Evolutionary conservation across 35 echinoderm and acorn worm species (phyloP), one percentile per base, ranked within the genome.

Genomic region (Heliocidaris tuberculata): DNA sequence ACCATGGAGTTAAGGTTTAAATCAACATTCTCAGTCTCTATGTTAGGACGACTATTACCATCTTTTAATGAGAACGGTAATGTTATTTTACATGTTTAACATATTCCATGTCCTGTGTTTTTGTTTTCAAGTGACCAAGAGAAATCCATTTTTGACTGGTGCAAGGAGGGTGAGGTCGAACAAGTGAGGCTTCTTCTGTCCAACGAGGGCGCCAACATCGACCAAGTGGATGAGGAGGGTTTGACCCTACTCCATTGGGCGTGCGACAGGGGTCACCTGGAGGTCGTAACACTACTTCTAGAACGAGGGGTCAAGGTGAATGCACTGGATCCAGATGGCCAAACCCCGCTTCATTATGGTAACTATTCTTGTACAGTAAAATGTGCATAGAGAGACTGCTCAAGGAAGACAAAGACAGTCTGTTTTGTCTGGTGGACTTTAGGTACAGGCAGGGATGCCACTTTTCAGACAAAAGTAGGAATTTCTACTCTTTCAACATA

Each of bases 281-380:
- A 96, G 32, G 88, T 99, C 59, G 90, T 97, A 7, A 86, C 94
- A 32, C 15, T 95, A 29, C 91, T 99, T 60, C 85, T 95, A 31
- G 88, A 88, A 19, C 54, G 94, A 47, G 59, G 95, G 42, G 96
- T 95, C 85, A 92, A 97, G 31, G 60, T 99, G 10, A 95, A 99
- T 95, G 92, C 90, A 48, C 31, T 78, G 50, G 98, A 99, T 86
- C 52, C 48, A 29, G 98, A 99, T 86, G 98, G 95, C 19, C 98
- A 97, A 93, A 99, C 98, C 13, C 95, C 98, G 90, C 94, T 99
- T 15, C 98, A 99, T 96, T 99, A 99, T 96, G 98, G 98, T 99
- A 96, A 78, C 6, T 19, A 19, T 24, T 78, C 21, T 24, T n/a
- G 21, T n/a, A 42, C 35, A 42, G 35, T 42, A 42, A 42, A 42